Base-by-base conservation (phyloP, 2,797 vertebrate genomes). In the Onychomys arenicola region DNA sequence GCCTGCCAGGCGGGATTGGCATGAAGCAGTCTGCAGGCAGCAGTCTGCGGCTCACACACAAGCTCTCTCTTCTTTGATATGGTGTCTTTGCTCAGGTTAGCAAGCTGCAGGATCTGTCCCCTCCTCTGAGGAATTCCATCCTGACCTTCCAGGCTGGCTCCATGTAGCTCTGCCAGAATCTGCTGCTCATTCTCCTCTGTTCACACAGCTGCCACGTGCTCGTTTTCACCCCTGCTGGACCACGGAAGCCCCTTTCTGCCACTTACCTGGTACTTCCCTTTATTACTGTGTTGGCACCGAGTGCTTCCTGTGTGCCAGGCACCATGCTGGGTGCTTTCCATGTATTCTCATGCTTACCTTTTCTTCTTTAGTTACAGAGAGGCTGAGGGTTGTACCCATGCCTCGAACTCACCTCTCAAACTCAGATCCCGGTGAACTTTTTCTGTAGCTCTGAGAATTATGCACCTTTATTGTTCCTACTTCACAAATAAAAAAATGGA, bases 401-500 rank as follows among this genome's bases (percentile, higher is more conserved):
- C 14, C 19, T 91, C 43, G n/a, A 17, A 3, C n/a, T n/a, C n/a
- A 65, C 63, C 23, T n/a, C 34, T 11, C 21, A 76, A 1, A 29
- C 80, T 32, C 5, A 3, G 1, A 93, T 21, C 27, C n/a, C 40
- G 32, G 76, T 84, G 32, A 49, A 80, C 76, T 80, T 32, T 91
- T 32, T 77, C n/a, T 81, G 1, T 61, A 69, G 55, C 19, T 4
- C 23, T 43, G 83, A 63, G 40, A 83, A 52, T 92, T 63, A 43
- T 76, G 13, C 55, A 49, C 27, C 34, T 17, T 65, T 71, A 57
- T 91, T 71, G 63, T 71, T 29, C 21, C 57, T 32, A 76, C 83
- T 90, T 89, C 89, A 46, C 80, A 93, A 63, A 63, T 61, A 40
- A 93, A 78, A 46, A 92, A 93, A 78, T 29, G 37, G 40, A 80